A percentile compares a stretch with the other conserved stretches of the same genome.
phyloP scores from a whole-genome alignment of 2,888 invertebrate genomes.

The Thymelicus sylvestris region DNA sequence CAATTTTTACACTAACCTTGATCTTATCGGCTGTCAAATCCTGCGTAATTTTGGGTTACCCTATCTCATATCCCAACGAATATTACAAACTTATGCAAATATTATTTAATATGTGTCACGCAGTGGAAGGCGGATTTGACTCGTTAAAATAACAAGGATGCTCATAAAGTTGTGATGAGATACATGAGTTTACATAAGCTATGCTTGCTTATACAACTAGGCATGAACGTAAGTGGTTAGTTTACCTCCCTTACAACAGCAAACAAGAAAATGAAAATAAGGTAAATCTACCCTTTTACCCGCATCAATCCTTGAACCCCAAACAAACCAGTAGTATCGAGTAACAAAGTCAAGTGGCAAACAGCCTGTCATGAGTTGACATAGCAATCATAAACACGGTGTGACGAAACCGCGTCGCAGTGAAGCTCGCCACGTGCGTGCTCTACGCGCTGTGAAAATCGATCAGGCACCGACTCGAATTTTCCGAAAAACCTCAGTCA shows the following conservation, averaged over 20 bases:
- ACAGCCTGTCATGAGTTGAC: constrained; percentile 53
- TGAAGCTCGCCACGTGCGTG: constrained; percentile 75
- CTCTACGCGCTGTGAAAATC: constrained; percentile 81
- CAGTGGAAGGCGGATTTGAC: background rate
- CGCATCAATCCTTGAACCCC: background rate
- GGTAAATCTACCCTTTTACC: no score
- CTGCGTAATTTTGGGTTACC: no score
- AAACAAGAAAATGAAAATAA: constrained; percentile 3
- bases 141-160: background rate
- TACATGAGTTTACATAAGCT: constrained; percentile 6
- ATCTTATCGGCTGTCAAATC: no score
- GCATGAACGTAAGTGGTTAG: background rate
- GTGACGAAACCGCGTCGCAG: constrained; percentile 62
- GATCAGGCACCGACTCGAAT: constrained; percentile 64
- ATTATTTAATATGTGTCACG: background rate
- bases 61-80: no score
- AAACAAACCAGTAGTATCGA: no score
- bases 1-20: no score
- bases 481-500: constrained; percentile 70
- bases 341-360: constrained; percentile 40
- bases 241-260: constrained; percentile 1
- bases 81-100: no score
- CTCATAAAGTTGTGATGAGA: background rate
- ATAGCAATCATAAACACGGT: constrained; percentile 48
- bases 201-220: background rate